Evolutionary conservation across 2,888 invertebrate genomes (phyloP).

Genomic region (Limnephilus rhombicus): DNA sequence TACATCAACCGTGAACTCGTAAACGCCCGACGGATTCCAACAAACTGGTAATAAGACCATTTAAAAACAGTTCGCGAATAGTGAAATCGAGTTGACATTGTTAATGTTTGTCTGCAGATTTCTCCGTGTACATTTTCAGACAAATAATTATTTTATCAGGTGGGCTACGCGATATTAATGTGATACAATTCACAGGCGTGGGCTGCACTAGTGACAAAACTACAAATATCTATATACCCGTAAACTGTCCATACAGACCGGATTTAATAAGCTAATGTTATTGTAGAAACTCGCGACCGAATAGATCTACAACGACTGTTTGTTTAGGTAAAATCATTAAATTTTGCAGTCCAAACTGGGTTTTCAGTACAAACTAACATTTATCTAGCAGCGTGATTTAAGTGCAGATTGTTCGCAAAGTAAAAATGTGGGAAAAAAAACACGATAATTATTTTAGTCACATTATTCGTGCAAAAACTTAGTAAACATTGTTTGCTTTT

Average conservation of each 20-base stretch:
- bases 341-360: not conserved
- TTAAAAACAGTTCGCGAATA: constrained; percentile 22
- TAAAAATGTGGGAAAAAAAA: not conserved
- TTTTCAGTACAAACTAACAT: not conserved
- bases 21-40: not conserved
- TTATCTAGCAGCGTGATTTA: not conserved
- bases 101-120: constrained; percentile 17
- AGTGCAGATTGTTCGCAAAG: not conserved
- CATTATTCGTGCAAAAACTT: not conserved
- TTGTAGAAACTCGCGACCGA: constrained; percentile 8
- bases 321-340: not conserved
- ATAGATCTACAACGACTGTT: not conserved
- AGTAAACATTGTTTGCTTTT: not conserved
- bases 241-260: constrained; percentile 14
- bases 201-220: constrained; percentile 10
- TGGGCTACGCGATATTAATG: constrained; percentile 22
- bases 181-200: not conserved
- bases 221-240: not conserved
- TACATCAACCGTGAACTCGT: not conserved
- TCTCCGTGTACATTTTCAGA: not conserved
- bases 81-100: constrained; percentile 36
- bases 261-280: not conserved
- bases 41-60: not conserved
- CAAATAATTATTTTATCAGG: not conserved
- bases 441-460: not conserved